These are phyloP conservation scores for Cephus runcator DNA, from an alignment of 2,888 invertebrate genomes.

Conservation along the genomic window DNA sequence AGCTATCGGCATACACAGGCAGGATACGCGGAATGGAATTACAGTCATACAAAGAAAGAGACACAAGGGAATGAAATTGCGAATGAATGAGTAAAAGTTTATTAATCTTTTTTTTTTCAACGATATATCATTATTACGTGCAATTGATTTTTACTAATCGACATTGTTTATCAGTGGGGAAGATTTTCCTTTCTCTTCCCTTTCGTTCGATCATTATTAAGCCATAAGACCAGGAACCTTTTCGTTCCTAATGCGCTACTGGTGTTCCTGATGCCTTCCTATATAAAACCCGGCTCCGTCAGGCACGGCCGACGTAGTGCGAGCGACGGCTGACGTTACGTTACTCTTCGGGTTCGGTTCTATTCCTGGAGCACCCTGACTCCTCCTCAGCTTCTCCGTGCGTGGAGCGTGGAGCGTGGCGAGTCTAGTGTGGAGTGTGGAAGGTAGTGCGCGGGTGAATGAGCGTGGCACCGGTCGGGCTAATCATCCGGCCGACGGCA, in stretches of 20 bases:
- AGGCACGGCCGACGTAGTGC: constrained; percentile 22
- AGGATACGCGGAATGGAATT: neutral
- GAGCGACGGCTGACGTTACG: constrained; percentile 39
- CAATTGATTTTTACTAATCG: neutral
- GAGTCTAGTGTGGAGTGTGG: constrained; percentile 27
- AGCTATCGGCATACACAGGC: neutral
- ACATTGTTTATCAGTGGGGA: neutral
- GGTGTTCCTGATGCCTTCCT: constrained; percentile 17
- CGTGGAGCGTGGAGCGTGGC: constrained; percentile 50
- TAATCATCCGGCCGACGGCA: constrained; percentile 8
- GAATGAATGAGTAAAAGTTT: neutral
- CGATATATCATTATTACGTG: neutral
- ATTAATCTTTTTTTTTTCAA: neutral
- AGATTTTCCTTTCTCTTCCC: neutral
- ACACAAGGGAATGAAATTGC: neutral
- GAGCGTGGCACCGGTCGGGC: constrained; percentile 32
- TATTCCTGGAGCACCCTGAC: constrained; percentile 64
- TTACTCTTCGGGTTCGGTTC: constrained; percentile 50
- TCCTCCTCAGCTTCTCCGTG: constrained; percentile 55
- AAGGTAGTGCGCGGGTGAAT: constrained; percentile 41
- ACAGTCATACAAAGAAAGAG: neutral
- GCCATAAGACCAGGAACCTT: neutral
- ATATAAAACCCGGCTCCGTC: constrained; percentile 33
- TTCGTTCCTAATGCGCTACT: constrained; percentile 10
- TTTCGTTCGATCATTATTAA: neutral